phyloP scores from a whole-genome alignment of 1,140 invertebrate species.

The Eumaeus atala region DNA sequence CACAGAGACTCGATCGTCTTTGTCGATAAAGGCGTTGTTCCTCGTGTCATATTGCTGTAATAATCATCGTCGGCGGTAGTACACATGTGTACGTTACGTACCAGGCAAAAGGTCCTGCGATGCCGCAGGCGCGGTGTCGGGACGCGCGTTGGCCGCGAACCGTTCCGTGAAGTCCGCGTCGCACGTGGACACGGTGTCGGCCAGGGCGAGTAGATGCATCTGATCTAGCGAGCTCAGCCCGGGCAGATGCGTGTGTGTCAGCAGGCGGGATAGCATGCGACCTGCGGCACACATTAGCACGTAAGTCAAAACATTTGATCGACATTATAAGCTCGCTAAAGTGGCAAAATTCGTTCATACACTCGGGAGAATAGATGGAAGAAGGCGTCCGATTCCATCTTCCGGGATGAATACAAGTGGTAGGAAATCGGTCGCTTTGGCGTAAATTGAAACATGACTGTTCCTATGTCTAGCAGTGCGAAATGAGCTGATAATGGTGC shows the following conservation, averaged over 20 bases:
- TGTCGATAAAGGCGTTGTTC: too few relatives aligned
- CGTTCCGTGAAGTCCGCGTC: slow-evolving; percentile 90
- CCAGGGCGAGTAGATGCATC: slow-evolving; percentile 98
- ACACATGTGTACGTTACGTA: slow-evolving; percentile 22
- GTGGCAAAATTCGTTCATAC: too few relatives aligned
- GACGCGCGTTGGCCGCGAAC: slow-evolving; percentile 84
- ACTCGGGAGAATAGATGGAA: too few relatives aligned
- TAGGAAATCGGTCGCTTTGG: too few relatives aligned
- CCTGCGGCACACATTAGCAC: slow-evolving; percentile 54
- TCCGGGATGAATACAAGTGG: too few relatives aligned
- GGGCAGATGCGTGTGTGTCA: slow-evolving; percentile 97
- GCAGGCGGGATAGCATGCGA: slow-evolving; percentile 86
- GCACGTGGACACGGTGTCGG: slow-evolving; percentile 97
- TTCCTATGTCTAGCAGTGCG: too few relatives aligned
- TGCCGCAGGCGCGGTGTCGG: slow-evolving; percentile 72
- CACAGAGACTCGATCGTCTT: background rate
- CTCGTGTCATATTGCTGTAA: too few relatives aligned
- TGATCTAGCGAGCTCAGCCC: slow-evolving; percentile 98
- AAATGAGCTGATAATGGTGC: too few relatives aligned
- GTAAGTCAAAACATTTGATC: slow-evolving; percentile 12
- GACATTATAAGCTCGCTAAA: slow-evolving; percentile 2
- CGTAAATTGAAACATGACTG: too few relatives aligned
- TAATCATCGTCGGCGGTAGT: too few relatives aligned
- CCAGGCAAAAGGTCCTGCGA: slow-evolving; percentile 77
- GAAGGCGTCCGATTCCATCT: too few relatives aligned